Evolutionary conservation across 2,797 vertebrate genomes (phyloP).

Genomic region (Coluber constrictor): DNA sequence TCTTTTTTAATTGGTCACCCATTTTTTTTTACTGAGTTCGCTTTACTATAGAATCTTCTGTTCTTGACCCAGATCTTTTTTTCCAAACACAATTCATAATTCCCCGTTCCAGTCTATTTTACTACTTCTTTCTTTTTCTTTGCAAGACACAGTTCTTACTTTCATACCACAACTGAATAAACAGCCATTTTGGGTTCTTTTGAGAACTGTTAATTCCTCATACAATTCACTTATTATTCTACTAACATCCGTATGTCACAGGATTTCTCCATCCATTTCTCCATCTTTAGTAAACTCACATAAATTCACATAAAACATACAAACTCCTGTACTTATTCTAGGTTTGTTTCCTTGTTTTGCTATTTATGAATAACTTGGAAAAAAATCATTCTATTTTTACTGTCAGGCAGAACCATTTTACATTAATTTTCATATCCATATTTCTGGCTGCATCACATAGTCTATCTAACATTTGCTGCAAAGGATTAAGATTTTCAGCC

Average conservation of each 20-base stretch:
- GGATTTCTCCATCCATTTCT: neutral
- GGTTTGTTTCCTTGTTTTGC: neutral
- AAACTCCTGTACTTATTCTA: neutral
- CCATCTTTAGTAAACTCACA: neutral
- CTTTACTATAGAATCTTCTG: neutral
- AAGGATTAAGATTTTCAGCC: neutral
- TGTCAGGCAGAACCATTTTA: neutral
- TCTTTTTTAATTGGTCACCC: neutral
- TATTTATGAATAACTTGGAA: neutral
- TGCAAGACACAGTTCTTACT: neutral
- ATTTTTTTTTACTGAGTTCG: neutral
- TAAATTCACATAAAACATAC: neutral
- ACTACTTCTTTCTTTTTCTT: neutral
- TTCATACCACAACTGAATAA: neutral
- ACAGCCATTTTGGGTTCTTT: neutral
- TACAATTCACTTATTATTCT: neutral
- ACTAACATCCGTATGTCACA: neutral
- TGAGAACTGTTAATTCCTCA: neutral
- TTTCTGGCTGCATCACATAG: neutral
- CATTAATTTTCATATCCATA: neutral
- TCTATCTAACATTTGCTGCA: neutral
- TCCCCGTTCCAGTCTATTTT: neutral
- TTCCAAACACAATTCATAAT: neutral
- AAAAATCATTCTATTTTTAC: neutral
- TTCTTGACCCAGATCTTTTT: neutral